Percentiles rank a stretch among this genome's conserved stretches.
phyloP scores from a whole-genome alignment of 2,113 vertebrate genomes.

The Pseudopipra pipra region DNA sequence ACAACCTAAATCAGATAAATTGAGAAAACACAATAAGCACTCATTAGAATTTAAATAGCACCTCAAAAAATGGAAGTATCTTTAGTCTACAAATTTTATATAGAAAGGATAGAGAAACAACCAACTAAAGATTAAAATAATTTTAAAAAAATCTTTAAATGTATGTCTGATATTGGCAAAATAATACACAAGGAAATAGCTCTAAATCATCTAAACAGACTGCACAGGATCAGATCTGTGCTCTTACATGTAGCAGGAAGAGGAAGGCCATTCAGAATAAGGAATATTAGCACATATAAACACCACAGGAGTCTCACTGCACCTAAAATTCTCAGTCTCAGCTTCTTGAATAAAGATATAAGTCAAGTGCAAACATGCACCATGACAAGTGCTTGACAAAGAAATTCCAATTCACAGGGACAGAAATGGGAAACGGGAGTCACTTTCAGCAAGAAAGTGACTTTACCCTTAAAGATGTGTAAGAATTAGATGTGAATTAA shows the following conservation, averaged over 20 bases:
- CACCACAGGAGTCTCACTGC: neutral
- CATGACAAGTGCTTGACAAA: neutral
- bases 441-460: neutral
- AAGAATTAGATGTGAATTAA: neutral
- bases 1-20: neutral
- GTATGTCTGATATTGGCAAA: neutral
- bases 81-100: neutral
- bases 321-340: neutral
- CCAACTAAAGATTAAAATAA: neutral
- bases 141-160: neutral
- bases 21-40: neutral
- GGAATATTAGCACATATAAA: neutral
- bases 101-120: neutral
- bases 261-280: neutral
- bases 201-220: neutral
- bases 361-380: neutral
- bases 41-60: neutral
- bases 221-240: neutral
- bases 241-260: neutral
- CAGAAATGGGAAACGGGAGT: neutral
- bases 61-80: neutral
- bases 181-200: neutral
- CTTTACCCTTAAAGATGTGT: neutral
- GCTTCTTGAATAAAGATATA: neutral
- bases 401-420: neutral